Conservation (phyloP, 2,113 vertebrate genomes). For the Blennius ocellaris region DNA sequence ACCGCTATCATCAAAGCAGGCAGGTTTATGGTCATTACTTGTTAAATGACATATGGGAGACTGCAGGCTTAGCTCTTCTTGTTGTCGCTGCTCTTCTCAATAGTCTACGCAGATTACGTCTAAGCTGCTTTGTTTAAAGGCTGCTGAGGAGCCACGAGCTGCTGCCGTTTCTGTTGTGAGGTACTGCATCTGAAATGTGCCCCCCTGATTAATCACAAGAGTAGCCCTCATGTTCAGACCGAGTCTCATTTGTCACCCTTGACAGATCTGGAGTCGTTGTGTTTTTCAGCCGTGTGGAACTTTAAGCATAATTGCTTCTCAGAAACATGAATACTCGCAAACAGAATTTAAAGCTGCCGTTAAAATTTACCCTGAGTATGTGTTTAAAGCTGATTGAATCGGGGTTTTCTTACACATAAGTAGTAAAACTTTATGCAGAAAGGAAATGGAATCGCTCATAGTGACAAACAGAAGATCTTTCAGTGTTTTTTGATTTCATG, state of each 20-base stretch:
- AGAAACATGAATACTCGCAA: too few species aligned
- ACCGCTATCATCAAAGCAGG: conserved; percentile 26
- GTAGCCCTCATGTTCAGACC: conserved; percentile 25
- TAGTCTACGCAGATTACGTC: conserved; percentile 76
- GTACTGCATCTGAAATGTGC: conserved; percentile 56
- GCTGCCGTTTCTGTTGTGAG: conserved; percentile 50
- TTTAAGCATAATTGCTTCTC: not conserved
- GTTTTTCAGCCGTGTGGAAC: conserved; percentile 6
- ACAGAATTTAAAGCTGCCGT: not conserved
- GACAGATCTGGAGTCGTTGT: not conserved
- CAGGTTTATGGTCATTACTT: conserved; percentile 49
- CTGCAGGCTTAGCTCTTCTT: conserved; percentile 59
- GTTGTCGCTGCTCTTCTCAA: conserved; percentile 72
- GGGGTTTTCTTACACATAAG: not conserved
- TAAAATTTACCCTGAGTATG: not conserved
- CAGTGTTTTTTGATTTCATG: too few species aligned
- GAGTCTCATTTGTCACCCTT: conserved; percentile 40
- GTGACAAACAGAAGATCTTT: too few species aligned
- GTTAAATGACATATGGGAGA: conserved; percentile 73
- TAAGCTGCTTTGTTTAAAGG: conserved; percentile 79
- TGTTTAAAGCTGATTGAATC: not conserved
- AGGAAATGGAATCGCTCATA: not conserved
- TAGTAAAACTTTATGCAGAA: not conserved
- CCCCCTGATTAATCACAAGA: conserved; percentile 50
- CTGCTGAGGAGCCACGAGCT: conserved; percentile 52